These are phyloP conservation scores for Salvelinus fontinalis DNA, from an alignment of 2,113 vertebrate species.

Conservation along the genomic window DNA sequence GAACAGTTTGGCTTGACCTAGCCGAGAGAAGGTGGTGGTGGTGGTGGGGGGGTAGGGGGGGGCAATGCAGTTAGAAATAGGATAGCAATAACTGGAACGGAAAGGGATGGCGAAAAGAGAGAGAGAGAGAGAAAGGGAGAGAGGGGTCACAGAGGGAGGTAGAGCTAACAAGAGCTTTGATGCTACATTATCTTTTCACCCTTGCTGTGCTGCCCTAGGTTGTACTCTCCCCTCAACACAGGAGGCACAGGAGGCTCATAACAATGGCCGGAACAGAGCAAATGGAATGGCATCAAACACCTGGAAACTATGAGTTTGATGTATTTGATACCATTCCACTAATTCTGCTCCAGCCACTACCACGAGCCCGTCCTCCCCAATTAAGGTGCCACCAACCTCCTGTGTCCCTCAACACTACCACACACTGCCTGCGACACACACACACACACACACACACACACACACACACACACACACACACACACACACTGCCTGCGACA, in stretches of 20 bases:
- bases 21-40: too few species aligned
- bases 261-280: too few species aligned
- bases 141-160: too few species aligned
- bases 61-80: background rate
- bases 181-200: background rate
- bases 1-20: background rate
- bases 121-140: background rate
- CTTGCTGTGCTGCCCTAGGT: background rate
- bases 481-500: background rate
- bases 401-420: background rate
- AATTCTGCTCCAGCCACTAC: too few species aligned
- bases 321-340: too few species aligned
- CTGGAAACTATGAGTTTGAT: too few species aligned
- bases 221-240: background rate
- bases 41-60: too few species aligned
- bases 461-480: background rate
- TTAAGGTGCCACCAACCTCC: too few species aligned
- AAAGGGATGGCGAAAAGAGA: background rate
- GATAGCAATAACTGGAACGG: background rate
- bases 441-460: background rate
- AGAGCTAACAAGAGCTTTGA: background rate
- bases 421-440: background rate
- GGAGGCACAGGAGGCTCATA: background rate
- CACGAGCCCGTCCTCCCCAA: too few species aligned
- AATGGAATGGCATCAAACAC: too few species aligned